A percentile compares a stretch with the other conserved stretches of the same genome.
These are phyloP conservation scores for Drosophila nigricruria DNA, from an alignment of 2,888 invertebrate genomes.

Conservation along the genomic window DNA sequence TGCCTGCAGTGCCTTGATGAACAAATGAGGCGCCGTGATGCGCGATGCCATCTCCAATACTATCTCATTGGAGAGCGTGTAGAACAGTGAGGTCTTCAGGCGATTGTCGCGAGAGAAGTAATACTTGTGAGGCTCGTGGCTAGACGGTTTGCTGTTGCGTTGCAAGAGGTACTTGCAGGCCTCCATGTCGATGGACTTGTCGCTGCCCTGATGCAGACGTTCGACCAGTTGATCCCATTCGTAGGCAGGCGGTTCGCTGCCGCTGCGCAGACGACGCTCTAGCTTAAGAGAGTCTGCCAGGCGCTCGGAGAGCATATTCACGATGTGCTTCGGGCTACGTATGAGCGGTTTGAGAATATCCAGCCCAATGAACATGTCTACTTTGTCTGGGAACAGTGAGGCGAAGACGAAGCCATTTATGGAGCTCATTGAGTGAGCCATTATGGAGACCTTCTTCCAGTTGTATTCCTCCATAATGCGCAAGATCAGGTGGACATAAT, in stretches of 20 bases:
- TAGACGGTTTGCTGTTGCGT: conserved; percentile 87
- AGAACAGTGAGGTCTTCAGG: conserved; percentile 85
- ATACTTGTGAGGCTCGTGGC: conserved; percentile 87
- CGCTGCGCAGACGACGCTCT: conserved; percentile 81
- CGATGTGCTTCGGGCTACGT: conserved; percentile 60
- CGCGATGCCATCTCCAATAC: conserved; percentile 87
- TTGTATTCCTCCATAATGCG: conserved; percentile 88
- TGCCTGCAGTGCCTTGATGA: conserved; percentile 87
- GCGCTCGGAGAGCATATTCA: conserved; percentile 83
- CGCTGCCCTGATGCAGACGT: conserved; percentile 87
- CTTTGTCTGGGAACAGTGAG: conserved; percentile 87
- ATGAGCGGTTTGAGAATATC: conserved; percentile 82
- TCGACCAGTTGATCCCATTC: conserved; percentile 88
- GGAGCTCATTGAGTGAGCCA: conserved; percentile 90
- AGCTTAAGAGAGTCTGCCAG: conserved; percentile 85
- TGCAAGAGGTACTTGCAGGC: conserved; percentile 86
- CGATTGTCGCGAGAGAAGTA: conserved; percentile 89
- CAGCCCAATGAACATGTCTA: conserved; percentile 82
- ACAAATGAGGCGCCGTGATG: conserved; percentile 88
- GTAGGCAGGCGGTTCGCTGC: conserved; percentile 88
- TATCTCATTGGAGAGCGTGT: conserved; percentile 84
- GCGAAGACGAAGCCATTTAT: conserved; percentile 88
- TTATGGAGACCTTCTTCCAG: conserved; percentile 89
- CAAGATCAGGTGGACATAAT: conserved; percentile 86
- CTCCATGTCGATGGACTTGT: conserved; percentile 87